Evolutionary conservation across 2,888 invertebrate genomes (phyloP).

Genomic region (Panzeria rudis): DNA sequence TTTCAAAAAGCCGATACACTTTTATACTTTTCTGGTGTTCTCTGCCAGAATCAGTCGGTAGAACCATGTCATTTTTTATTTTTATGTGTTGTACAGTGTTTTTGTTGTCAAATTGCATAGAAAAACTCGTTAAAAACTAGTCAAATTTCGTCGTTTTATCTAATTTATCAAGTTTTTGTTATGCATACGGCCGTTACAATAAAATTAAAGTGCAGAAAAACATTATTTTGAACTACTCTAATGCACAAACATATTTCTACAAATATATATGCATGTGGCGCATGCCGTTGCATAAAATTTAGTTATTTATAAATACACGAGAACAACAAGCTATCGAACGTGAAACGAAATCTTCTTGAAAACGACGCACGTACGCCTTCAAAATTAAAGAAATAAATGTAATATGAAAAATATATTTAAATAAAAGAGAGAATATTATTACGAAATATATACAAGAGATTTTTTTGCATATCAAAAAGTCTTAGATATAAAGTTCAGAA

Average conservation of each 20-base stretch:
- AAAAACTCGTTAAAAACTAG: too few relatives aligned
- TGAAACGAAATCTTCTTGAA: constrained; percentile 16
- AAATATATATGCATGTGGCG: constrained; percentile 29
- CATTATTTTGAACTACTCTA: not conserved
- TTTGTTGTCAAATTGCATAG: too few relatives aligned
- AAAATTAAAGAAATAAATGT: constrained; percentile 26
- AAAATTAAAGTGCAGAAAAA: not conserved
- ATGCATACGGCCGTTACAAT: too few relatives aligned
- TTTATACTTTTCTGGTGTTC: too few relatives aligned
- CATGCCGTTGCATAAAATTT: constrained; percentile 69
- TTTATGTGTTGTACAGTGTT: too few relatives aligned
- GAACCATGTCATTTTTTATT: too few relatives aligned
- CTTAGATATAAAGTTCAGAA: constrained; percentile 12
- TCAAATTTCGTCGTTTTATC: too few relatives aligned
- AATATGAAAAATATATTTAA: not conserved
- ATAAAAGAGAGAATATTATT: constrained; percentile 10
- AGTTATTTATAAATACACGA: constrained; percentile 37
- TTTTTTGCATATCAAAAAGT: constrained; percentile 67
- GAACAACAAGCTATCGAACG: constrained; percentile 20
- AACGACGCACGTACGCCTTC: constrained; percentile 47
- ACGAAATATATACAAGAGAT: not conserved
- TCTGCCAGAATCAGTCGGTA: too few relatives aligned
- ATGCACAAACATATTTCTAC: not conserved
- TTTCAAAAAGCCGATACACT: too few relatives aligned
- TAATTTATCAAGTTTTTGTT: too few relatives aligned